Base-by-base conservation (phyloP, 1,140 invertebrate species). In the Heliconius hewitsoni region DNA sequence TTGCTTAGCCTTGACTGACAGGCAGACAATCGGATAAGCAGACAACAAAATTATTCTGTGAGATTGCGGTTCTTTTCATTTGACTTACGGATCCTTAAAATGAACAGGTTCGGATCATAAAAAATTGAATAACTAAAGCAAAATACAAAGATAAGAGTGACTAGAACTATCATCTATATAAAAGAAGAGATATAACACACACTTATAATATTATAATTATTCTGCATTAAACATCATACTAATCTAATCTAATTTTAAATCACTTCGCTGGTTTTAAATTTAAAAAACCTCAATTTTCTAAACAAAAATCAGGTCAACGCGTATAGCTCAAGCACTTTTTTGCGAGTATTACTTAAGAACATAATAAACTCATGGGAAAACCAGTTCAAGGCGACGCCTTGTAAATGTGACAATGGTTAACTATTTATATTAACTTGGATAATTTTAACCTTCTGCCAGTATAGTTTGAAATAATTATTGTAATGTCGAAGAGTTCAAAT, bases 361-460 rank as follows among this genome's bases (percentile, higher is more conserved):
- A 57, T 75, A 75, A 60, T 75, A 80, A 57, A 52, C 73, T 71
- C 66, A 57, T 76, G 66, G 39, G 50, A 77, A 74, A 80, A 57
- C 71, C 71, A 73, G 77, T 75, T 39, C 75, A 77, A 77, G 79
- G 75, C 39, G 18, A 71, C 46, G 27, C 79, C 79, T 77, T 73
- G 79, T 70, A 46, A 50, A 66, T 30, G 34, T 80, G 73, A 74
- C 79, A 76, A 57, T 80, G 39, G 66, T 74, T 73, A 46, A 46
- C 42, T 46, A 73, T 30, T 27, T 60, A 70, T 50, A 23, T 27
- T 19, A 39, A 42, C 11, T 76, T 8, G 19, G 27, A 66, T n/a
- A 11, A 66, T 30, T 66, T 0, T 66, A 66, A n/a, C 60, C 23
- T 66, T 66, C 60, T 27, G 60, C 18, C n/a, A 23, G 11, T 60